Conservation (phyloP, 2,113 vertebrate genomes). For the Pontoporia blainvillei region DNA sequence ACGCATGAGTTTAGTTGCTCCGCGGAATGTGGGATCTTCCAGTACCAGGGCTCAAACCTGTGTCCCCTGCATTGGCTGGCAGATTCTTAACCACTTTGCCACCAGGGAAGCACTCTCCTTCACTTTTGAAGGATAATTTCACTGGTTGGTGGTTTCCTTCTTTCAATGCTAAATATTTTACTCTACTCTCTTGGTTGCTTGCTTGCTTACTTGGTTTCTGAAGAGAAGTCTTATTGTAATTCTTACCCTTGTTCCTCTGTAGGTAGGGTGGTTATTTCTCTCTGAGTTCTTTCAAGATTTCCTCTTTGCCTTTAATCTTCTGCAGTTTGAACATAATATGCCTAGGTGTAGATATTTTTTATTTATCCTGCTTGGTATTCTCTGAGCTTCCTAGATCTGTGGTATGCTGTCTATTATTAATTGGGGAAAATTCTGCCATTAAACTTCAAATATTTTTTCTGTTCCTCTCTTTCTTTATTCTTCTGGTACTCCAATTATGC, state of each 20-base stretch:
- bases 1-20: too few relatives aligned
- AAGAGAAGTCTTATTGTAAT: neutral
- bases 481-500: neutral
- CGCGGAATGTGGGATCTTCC: too few relatives aligned
- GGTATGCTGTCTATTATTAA: neutral
- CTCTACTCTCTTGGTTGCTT: neutral
- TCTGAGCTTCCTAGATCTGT: neutral
- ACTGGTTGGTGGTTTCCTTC: neutral
- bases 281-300: neutral
- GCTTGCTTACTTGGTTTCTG: neutral
- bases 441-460: neutral
- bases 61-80: too few relatives aligned
- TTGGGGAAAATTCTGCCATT: neutral
- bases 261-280: neutral
- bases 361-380: neutral
- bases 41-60: too few relatives aligned
- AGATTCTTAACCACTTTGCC: too few relatives aligned
- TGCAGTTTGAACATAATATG: neutral
- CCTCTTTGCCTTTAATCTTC: neutral
- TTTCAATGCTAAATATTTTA: neutral
- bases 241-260: neutral
- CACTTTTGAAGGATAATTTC: neutral
- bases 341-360: neutral
- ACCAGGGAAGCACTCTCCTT: neutral
- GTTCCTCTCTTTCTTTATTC: neutral